These are phyloP conservation scores for Pediacus dermestoides DNA, from an alignment of 2,888 invertebrate species.

Conservation along the genomic window DNA sequence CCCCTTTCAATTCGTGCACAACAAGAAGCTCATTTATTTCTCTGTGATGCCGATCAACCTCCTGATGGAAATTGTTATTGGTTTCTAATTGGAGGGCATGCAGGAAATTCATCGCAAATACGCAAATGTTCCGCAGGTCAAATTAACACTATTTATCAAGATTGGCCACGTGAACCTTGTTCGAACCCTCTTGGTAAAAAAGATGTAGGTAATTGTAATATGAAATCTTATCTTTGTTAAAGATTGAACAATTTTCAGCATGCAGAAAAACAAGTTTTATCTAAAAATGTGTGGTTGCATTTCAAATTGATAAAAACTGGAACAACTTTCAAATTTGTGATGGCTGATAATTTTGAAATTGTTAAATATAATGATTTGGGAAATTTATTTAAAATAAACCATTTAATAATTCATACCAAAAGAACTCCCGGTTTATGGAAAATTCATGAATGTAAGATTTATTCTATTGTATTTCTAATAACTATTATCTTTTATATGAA, in stretches of 20 bases:
- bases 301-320: neutral
- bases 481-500: no score
- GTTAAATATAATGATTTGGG: neutral
- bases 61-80: slow-evolving; percentile 34
- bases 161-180: slow-evolving; percentile 1
- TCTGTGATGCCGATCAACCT: slow-evolving; percentile 29
- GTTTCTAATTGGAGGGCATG: slow-evolving; percentile 37
- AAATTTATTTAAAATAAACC: slow-evolving; percentile 3
- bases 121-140: slow-evolving; percentile 30
- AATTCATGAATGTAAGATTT: slow-evolving; percentile 29
- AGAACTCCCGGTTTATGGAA: slow-evolving; percentile 23
- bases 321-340: neutral
- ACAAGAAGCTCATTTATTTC: slow-evolving; percentile 33
- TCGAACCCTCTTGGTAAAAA: neutral
- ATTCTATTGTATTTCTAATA: no score
- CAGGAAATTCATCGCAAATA: slow-evolving; percentile 28
- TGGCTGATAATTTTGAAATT: no score
- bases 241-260: slow-evolving; percentile 1
- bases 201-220: neutral
- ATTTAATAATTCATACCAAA: slow-evolving; percentile 14
- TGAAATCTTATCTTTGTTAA: no score
- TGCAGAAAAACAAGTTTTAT: neutral
- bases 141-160: neutral
- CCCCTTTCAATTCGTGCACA: slow-evolving; percentile 25
- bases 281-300: neutral